phyloP scores from a whole-genome alignment of 2,888 invertebrate genomes.

The Epirrita christyi region DNA sequence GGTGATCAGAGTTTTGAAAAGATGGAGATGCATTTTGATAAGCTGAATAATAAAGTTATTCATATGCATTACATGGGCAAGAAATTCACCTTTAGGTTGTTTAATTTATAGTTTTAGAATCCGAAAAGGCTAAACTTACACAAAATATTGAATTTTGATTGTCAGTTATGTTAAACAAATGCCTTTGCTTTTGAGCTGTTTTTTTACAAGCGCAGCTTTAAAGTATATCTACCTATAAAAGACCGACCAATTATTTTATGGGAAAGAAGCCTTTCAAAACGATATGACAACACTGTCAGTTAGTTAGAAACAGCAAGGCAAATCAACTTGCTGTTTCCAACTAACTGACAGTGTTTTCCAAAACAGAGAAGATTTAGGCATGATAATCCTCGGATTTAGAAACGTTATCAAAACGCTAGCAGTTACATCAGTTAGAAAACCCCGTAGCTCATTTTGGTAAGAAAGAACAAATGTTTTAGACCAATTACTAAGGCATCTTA shows the following conservation, averaged over 20 bases:
- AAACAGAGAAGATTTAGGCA: no score
- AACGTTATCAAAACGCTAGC: no score
- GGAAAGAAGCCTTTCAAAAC: no score
- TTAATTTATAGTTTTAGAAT: conserved; percentile 17
- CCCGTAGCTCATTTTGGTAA: no score
- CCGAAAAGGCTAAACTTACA: conserved; percentile 9
- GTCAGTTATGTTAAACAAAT: conserved; percentile 1
- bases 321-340: neutral
- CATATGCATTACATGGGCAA: conserved; percentile 14
- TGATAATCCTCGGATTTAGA: no score
- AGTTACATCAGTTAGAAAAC: no score
- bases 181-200: neutral
- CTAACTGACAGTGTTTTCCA: no score
- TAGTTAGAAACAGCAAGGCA: neutral
- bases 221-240: neutral
- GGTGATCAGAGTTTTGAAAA: conserved; percentile 17
- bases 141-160: conserved; percentile 7
- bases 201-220: neutral
- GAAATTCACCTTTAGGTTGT: conserved; percentile 24
- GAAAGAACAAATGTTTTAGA: neutral
- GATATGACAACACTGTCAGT: no score
- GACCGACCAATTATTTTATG: no score
- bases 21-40: conserved; percentile 21
- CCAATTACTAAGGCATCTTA: conserved; percentile 9
- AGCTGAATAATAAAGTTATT: conserved; percentile 20